Evolutionary conservation across 2,113 vertebrate species (phyloP).

Genomic region (Zeus faber): DNA sequence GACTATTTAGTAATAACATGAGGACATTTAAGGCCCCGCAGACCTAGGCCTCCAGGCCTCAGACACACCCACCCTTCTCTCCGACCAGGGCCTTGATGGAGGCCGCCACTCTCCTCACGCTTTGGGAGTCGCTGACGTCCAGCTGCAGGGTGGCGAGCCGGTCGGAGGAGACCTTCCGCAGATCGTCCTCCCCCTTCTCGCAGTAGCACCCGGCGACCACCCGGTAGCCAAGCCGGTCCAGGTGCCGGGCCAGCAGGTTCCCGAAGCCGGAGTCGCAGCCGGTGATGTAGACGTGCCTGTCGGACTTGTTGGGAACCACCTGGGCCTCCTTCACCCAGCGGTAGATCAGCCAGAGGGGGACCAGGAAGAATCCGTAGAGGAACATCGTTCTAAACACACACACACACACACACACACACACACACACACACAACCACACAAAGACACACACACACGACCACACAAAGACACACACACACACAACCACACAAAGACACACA

Average conservation of each 20-base stretch:
- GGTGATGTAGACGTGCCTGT: slow-evolving; percentile 84
- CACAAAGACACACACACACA: too few species aligned
- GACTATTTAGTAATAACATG: too few species aligned
- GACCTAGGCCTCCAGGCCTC: too few species aligned
- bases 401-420: too few species aligned
- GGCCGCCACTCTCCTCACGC: slow-evolving; percentile 64
- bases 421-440: too few species aligned
- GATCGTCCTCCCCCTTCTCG: slow-evolving; percentile 73
- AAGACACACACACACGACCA: too few species aligned
- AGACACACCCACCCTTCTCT: slow-evolving; percentile 69
- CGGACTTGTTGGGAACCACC: slow-evolving; percentile 50
- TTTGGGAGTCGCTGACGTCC: slow-evolving; percentile 72
- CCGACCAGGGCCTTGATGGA: slow-evolving; percentile 71
- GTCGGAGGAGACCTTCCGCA: slow-evolving; percentile 77
- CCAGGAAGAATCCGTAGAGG: too few species aligned
- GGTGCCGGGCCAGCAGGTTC: slow-evolving; percentile 76
- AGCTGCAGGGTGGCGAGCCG: slow-evolving; percentile 63
- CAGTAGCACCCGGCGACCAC: slow-evolving; percentile 84
- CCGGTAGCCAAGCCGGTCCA: slow-evolving; percentile 78
- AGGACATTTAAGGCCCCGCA: too few species aligned
- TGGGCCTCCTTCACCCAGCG: slow-evolving; percentile 70
- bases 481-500: too few species aligned
- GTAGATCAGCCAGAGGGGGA: too few species aligned
- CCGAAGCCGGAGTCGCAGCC: slow-evolving; percentile 91
- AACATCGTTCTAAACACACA: too few species aligned